Evolutionary conservation across 2,113 vertebrate species (phyloP), one percentile per base, ranked within the genome.

Genomic region (Plestiodon gilberti): DNA sequence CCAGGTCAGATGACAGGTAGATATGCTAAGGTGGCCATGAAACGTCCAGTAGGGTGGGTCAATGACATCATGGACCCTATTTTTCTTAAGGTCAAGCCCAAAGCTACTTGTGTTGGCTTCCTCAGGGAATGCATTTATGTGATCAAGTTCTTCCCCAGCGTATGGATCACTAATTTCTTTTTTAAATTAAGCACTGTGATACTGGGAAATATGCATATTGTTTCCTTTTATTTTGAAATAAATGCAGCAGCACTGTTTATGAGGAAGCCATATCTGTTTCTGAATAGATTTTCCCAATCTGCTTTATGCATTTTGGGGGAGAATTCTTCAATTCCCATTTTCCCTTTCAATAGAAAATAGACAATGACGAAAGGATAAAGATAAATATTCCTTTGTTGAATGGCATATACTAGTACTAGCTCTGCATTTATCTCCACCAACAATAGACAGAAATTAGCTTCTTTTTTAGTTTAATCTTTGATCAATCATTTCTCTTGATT

Each of bases 401-500:
- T 82, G 83, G 87, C 77, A 80, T 33, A 82, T 43, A 59, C 23
- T 8, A 62, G 25, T 69, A 89, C 22, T 73, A 83, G 48, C 18
- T 65, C 79, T 83, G 33, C 43, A 70, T 84, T 93, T 89, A 91
- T 82, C 89, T 90, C 6, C 35, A 6, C n/a, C 79, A 79, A 3
- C 15, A 70, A 28, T 17, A 87, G 55, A 83, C 70, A 76, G 83
- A 88, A 84, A 83, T 88, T 78, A 73, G 38, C 89, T 90, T 90
- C 35, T 61, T 87, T 48, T 90, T 92, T 91, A 85, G 90, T 83
- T 85, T 82, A 91, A 82, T 81, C 22, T 82, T 61, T 69, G 71
- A 85, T 78, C 89, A 89, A 94, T 88, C 88, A 79, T 88, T 93
- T 83, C 43, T 89, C 71, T 52, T 8, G 4, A 85, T 90, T 69